Conservation (phyloP, 2,113 vertebrate species). For the Dinomys branickii region DNA sequence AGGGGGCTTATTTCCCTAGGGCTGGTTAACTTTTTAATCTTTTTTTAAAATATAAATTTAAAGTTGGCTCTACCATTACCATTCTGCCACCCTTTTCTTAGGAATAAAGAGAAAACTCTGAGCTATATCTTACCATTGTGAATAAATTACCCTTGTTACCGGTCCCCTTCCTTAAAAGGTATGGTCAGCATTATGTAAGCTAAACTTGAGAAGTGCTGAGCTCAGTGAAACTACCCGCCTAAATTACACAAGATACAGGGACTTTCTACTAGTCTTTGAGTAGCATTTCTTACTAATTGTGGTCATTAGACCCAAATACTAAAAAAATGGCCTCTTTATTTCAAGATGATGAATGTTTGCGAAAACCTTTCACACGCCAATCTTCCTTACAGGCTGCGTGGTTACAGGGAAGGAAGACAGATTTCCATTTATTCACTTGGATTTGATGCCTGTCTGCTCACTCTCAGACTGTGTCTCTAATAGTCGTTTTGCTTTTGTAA, state of each 20-base stretch:
- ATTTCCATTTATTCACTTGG: neutral
- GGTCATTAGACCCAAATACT: neutral
- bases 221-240: neutral
- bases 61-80: neutral
- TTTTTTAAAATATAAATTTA: slow-evolving; percentile 4
- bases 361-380: neutral
- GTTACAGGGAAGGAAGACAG: neutral
- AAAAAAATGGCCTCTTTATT: neutral
- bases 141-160: slow-evolving; percentile 8
- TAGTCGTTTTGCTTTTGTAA: neutral
- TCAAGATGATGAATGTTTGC: neutral
- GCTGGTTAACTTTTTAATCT: slow-evolving; percentile 7
- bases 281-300: slow-evolving; percentile 7
- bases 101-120: slow-evolving; percentile 5
- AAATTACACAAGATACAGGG: neutral
- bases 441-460: neutral
- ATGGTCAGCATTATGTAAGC: neutral
- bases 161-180: neutral
- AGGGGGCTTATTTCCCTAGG: neutral
- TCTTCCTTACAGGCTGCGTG: neutral
- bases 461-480: neutral
- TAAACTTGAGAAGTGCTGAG: slow-evolving; percentile 24
- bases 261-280: neutral
- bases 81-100: slow-evolving; percentile 21
- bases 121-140: neutral